Percentiles rank a stretch among this genome's conserved stretches.
These are phyloP conservation scores for Cantharis rufa DNA, from an alignment of 2,888 invertebrate species.

Conservation along the genomic window DNA sequence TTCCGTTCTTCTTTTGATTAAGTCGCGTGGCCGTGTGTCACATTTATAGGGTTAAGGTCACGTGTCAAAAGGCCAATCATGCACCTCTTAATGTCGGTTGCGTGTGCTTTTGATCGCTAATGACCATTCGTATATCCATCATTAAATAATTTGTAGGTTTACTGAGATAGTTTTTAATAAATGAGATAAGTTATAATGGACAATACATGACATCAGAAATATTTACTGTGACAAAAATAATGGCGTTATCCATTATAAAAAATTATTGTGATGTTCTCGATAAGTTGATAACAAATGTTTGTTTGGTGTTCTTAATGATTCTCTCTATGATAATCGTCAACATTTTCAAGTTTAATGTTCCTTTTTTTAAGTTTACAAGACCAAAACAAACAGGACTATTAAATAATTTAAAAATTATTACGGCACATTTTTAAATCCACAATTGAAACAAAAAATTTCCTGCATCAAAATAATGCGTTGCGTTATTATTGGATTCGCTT, in stretches of 20 bases:
- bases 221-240: slow-evolving; percentile 4
- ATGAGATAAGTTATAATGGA: background rate
- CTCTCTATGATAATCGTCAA: background rate
- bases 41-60: slow-evolving; percentile 34
- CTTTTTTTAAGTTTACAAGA: background rate
- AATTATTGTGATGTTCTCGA: background rate
- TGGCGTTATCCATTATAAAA: slow-evolving; percentile 1
- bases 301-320: background rate
- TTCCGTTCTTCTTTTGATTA: slow-evolving; percentile 31
- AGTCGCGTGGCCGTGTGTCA: slow-evolving; percentile 31
- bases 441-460: too few species aligned
- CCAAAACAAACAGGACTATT: background rate
- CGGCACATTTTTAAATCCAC: too few species aligned
- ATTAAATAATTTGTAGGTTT: slow-evolving; percentile 20
- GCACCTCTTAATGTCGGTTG: slow-evolving; percentile 32
- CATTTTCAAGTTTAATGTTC: background rate
- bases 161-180: background rate
- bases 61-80: slow-evolving; percentile 41
- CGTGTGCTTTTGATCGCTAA: slow-evolving; percentile 32
- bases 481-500: too few species aligned
- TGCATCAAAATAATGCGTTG: too few species aligned
- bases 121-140: slow-evolving; percentile 13
- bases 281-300: background rate
- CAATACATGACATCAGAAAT: slow-evolving; percentile 2
- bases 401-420: background rate